A percentile compares a stretch with the other conserved stretches of the same genome.
phyloP scores from a whole-genome alignment of 2,888 invertebrate genomes.

The Aphodius granarius region DNA sequence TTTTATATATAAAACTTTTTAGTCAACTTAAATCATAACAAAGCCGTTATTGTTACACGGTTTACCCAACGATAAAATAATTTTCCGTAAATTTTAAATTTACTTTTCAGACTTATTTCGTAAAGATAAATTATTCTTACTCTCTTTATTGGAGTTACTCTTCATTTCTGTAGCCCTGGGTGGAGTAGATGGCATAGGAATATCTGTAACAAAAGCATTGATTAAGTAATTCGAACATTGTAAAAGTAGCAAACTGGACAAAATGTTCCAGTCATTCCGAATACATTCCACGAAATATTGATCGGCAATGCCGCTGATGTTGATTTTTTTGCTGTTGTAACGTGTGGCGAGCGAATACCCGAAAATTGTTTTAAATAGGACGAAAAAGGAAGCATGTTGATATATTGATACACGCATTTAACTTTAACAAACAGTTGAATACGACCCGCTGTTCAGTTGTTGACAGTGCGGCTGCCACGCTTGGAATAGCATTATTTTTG shows the following conservation, averaged over 20 bases:
- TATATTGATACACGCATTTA: background rate
- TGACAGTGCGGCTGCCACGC: background rate
- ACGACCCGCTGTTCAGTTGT: background rate
- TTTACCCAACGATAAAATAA: too few species aligned
- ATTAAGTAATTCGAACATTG: background rate
- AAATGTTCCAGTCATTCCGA: background rate
- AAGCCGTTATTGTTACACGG: background rate
- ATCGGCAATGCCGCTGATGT: background rate
- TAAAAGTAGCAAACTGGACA: background rate
- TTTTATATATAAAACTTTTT: background rate
- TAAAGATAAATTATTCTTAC: too few species aligned
- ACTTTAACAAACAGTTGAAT: background rate
- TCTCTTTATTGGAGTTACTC: conserved; percentile 74
- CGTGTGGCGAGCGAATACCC: background rate
- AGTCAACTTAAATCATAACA: background rate
- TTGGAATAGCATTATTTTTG: background rate
- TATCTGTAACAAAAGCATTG: conserved; percentile 65
- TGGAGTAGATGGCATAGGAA: conserved; percentile 84
- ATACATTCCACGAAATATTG: background rate
- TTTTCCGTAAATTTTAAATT: too few species aligned
- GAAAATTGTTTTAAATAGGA: background rate
- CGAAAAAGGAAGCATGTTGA: background rate
- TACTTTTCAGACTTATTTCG: too few species aligned
- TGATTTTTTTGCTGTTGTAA: background rate
- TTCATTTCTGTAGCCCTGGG: conserved; percentile 82